Evolutionary conservation across 2,797 vertebrate genomes (phyloP).

Genomic region (Microctenopoma lineatum): DNA sequence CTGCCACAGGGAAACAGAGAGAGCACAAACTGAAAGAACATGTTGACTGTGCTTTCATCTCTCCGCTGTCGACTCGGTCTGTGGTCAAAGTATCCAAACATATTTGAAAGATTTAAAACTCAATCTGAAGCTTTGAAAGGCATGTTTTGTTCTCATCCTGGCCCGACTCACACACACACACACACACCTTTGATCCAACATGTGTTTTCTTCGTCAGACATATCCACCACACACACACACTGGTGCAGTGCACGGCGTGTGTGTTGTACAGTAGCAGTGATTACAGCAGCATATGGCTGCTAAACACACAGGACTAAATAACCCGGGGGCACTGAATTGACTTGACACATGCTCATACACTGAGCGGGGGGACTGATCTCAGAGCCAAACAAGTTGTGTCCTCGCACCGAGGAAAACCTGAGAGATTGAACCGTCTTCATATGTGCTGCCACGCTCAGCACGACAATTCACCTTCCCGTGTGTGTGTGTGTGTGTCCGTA

Average conservation of each 20-base stretch:
- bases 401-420: background rate
- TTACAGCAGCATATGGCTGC: slow-evolving; percentile 64
- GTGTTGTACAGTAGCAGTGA: slow-evolving; percentile 62
- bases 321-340: slow-evolving; percentile 39
- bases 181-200: slow-evolving; percentile 57
- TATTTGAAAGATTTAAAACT: background rate
- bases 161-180: slow-evolving; percentile 3
- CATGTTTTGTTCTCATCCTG: slow-evolving; percentile 14
- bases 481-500: slow-evolving; percentile 23
- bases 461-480: background rate
- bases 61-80: background rate
- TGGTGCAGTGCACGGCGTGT: background rate
- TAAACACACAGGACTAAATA: slow-evolving; percentile 43
- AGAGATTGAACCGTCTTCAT: background rate
- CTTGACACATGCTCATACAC: slow-evolving; percentile 3
- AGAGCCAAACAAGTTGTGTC: too few species aligned
- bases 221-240: slow-evolving; percentile 22
- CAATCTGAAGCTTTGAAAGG: background rate
- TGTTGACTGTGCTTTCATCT: slow-evolving; percentile 21
- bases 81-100: background rate
- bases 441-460: background rate
- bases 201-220: slow-evolving; percentile 60
- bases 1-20: background rate
- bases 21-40: slow-evolving; percentile 11
- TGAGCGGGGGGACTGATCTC: background rate